A percentile compares a stretch with the other conserved stretches of the same genome.
Conservation (phyloP, 2,797 vertebrate genomes). For the Poecilia gillii region DNA sequence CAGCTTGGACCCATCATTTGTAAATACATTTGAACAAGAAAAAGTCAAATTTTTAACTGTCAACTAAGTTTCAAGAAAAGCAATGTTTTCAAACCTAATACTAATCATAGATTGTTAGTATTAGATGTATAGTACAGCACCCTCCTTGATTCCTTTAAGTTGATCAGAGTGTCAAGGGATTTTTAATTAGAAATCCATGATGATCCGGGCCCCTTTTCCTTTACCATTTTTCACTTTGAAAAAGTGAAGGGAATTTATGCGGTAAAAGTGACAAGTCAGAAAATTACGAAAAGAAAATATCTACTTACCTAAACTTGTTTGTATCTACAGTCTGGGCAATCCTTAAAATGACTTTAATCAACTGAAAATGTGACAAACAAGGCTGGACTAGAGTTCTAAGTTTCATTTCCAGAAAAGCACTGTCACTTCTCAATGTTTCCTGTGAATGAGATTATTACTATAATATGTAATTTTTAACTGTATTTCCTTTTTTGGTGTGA, state of each 20-base stretch:
- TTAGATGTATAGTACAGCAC: not conserved
- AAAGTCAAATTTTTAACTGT: not conserved
- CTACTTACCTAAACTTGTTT: not conserved
- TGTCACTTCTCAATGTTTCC: not conserved
- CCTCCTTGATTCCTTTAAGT: not conserved
- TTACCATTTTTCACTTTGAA: not conserved
- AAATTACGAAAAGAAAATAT: not conserved
- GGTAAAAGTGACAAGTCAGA: not conserved
- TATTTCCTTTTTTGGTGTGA: conserved; percentile 13
- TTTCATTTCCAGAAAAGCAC: not conserved
- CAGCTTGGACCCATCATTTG: not conserved
- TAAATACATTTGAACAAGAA: not conserved
- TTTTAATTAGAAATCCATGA: not conserved
- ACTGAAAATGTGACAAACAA: not conserved
- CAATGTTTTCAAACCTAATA: not conserved
- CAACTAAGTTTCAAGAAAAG: not conserved
- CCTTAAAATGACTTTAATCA: not conserved
- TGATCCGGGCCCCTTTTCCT: not conserved
- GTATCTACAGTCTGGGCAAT: not conserved
- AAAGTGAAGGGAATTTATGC: not conserved
- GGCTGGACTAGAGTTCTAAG: not conserved
- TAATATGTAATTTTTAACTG: not conserved
- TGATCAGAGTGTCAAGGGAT: not conserved
- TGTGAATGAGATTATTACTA: not conserved
- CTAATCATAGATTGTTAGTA: not conserved